A percentile compares a stretch with the other conserved stretches of the same genome.
These are phyloP conservation scores for Drosophila mayri DNA, from an alignment of 1,140 invertebrate genomes.

Conservation along the genomic window DNA sequence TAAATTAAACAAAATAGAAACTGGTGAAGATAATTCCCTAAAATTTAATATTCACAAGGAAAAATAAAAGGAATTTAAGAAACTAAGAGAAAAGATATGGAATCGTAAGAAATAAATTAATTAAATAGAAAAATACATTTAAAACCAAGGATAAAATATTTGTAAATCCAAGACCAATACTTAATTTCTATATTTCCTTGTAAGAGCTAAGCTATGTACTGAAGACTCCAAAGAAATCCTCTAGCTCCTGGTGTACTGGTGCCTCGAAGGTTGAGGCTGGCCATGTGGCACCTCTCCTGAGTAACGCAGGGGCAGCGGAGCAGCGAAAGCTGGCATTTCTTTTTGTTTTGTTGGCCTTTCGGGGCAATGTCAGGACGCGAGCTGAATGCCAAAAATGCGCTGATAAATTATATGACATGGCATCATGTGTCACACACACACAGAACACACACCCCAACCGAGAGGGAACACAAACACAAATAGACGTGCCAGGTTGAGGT, in stretches of 20 bases:
- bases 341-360: constrained; percentile 50
- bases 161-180: not conserved
- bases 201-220: not conserved
- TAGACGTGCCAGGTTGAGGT: constrained; percentile 41
- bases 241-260: not conserved
- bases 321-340: constrained; percentile 21
- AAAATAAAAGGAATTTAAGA: no score
- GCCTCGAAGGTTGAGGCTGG: constrained; percentile 3
- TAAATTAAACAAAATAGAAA: not conserved
- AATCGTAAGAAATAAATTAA: no score
- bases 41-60: not conserved
- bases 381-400: constrained; percentile 61
- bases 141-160: not conserved
- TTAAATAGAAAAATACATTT: no score
- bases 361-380: constrained; percentile 53
- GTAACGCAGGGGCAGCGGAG: constrained; percentile 19
- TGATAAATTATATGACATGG: constrained; percentile 66
- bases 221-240: not conserved
- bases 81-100: no score
- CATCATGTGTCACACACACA: constrained; percentile 58
- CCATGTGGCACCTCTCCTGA: constrained; percentile 23
- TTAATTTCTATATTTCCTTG: not conserved
- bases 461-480: constrained; percentile 37
- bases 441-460: not conserved
- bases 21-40: not conserved